Conservation (phyloP, 2,888 invertebrate genomes). For the Xanthostigma xanthostigma region DNA sequence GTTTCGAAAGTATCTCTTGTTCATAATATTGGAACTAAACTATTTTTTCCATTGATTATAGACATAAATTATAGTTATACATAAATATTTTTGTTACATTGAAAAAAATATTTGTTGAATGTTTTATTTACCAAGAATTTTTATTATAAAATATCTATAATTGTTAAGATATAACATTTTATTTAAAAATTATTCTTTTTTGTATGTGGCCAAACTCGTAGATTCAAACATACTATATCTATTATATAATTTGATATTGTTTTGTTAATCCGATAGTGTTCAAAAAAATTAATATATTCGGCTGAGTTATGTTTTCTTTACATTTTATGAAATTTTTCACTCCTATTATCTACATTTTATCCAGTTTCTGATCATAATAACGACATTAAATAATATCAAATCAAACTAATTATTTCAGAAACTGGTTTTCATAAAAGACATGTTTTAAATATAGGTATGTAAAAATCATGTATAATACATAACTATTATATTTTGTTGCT, state of each 20-base stretch:
- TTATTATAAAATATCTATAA: background rate
- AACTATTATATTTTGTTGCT: slow-evolving; percentile 8
- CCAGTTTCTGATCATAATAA: too few species aligned
- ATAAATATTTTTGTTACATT: background rate
- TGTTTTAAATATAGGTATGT: too few species aligned
- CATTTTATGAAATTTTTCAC: too few species aligned
- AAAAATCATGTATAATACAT: too few species aligned
- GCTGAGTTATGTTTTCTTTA: too few species aligned
- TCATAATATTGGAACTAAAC: background rate
- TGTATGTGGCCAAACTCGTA: slow-evolving; percentile 2
- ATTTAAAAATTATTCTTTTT: slow-evolving; percentile 3
- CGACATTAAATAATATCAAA: too few species aligned
- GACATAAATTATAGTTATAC: background rate
- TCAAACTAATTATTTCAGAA: too few species aligned
- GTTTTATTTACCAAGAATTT: background rate
- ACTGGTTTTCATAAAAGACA: too few species aligned
- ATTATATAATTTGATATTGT: too few species aligned
- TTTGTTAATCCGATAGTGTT: too few species aligned
- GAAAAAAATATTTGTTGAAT: background rate
- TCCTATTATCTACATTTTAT: too few species aligned
- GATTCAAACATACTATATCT: background rate
- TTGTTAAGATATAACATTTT: slow-evolving; percentile 4
- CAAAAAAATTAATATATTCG: too few species aligned
- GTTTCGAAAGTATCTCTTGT: background rate
- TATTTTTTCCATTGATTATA: background rate